phyloP scores from a whole-genome alignment of 2,113 vertebrate species.

The Salvelinus namaycush region DNA sequence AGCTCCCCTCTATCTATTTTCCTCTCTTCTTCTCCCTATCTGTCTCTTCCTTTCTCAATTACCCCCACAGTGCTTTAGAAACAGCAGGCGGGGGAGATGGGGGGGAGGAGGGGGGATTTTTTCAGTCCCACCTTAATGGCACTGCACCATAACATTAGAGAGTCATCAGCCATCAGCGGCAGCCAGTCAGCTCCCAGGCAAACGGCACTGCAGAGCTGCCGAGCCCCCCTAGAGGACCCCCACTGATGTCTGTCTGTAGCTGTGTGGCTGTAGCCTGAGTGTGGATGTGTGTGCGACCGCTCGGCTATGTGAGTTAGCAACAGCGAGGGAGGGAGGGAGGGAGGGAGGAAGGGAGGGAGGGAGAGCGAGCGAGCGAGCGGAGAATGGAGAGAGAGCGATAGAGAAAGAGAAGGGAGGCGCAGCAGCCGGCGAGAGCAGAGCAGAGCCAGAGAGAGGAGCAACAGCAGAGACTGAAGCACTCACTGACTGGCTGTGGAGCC shows the following conservation, averaged over 20 bases:
- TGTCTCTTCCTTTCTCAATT: conserved; percentile 2
- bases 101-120: conserved; percentile 12
- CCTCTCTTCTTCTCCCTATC: neutral
- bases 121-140: conserved; percentile 36
- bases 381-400: conserved; percentile 3
- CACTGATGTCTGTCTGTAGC: conserved; percentile 77
- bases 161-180: conserved; percentile 32
- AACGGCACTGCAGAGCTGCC: conserved; percentile 45
- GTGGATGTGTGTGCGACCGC: conserved; percentile 44
- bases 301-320: conserved; percentile 9
- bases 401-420: conserved; percentile 50
- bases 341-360: neutral
- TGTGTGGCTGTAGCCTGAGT: conserved; percentile 30
- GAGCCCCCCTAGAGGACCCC: conserved; percentile 81
- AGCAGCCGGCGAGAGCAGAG: conserved; percentile 46
- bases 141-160: conserved; percentile 28
- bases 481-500: conserved; percentile 4
- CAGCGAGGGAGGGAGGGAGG: neutral
- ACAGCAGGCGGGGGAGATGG: neutral
- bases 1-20: neutral
- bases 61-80: conserved; percentile 9
- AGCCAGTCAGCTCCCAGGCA: conserved; percentile 7
- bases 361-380: conserved; percentile 3
- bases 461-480: conserved; percentile 51
- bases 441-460: conserved; percentile 32